phyloP scores from a whole-genome alignment of 2,888 invertebrate genomes.

The Lymantria monacha region DNA sequence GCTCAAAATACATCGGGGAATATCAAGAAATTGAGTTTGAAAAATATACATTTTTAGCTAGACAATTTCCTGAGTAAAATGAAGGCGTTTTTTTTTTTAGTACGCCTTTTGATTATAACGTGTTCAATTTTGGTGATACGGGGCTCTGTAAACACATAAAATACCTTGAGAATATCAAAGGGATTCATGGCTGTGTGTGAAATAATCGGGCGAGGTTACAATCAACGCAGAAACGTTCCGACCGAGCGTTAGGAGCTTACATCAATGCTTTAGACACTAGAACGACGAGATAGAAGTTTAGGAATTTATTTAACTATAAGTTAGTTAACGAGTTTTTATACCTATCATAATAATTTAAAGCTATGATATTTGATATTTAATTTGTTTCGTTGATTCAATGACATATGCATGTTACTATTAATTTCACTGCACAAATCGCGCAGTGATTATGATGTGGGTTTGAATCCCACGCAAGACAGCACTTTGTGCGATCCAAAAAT shows the following conservation, averaged over 20 bases:
- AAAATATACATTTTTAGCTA: conserved; percentile 17
- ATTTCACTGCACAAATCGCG: no score
- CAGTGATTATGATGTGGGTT: no score
- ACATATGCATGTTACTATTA: no score
- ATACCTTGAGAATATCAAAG: conserved; percentile 36
- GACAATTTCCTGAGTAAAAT: conserved; percentile 31
- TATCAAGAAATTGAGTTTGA: conserved; percentile 1
- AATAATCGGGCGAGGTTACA: conserved; percentile 30
- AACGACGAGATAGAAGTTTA: not conserved
- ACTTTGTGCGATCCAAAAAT: no score
- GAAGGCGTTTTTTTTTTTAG: conserved; percentile 14
- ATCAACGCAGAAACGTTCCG: conserved; percentile 23
- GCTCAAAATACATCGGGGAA: conserved; percentile 2
- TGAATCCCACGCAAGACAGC: no score
- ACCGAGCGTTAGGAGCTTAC: conserved; percentile 14
- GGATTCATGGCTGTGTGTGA: conserved; percentile 20
- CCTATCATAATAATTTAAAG: no score
- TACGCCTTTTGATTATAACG: conserved; percentile 31
- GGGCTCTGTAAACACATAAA: conserved; percentile 26
- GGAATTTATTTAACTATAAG: not conserved
- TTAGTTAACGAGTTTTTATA: not conserved
- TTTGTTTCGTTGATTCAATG: no score
- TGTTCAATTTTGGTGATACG: conserved; percentile 36
- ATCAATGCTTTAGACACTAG: conserved; percentile 1
- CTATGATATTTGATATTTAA: no score